These are phyloP conservation scores for Spilogale gracilis DNA, from an alignment of 2,113 vertebrate genomes.

Conservation along the genomic window DNA sequence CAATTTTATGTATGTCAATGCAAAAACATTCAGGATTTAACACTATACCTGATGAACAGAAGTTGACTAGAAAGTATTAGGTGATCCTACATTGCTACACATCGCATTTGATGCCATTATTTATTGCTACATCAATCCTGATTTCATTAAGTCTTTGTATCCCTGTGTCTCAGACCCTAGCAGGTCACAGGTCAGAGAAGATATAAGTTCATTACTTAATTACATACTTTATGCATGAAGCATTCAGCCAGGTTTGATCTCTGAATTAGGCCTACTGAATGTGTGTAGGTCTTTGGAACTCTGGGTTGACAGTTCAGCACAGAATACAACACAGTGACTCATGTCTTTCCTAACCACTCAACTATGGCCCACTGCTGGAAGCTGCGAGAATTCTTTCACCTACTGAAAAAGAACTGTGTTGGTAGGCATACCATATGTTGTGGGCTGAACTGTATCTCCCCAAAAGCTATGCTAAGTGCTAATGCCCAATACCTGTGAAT, in stretches of 20 bases:
- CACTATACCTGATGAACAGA: not conserved
- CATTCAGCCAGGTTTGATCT: not conserved
- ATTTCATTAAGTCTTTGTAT: not conserved
- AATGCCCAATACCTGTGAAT: not conserved
- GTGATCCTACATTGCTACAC: not conserved
- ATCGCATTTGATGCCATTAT: not conserved
- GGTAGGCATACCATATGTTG: not conserved
- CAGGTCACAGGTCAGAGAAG: not conserved
- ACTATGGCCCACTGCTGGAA: not conserved
- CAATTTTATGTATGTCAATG: rapidly evolving
- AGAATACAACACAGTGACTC: not conserved
- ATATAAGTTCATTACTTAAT: not conserved
- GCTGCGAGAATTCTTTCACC: not conserved
- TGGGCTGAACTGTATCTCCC: not conserved
- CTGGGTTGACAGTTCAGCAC: not conserved
- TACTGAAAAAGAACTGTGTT: not conserved
- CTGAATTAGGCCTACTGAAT: not conserved
- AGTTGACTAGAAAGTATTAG: not conserved
- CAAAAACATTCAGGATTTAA: not conserved
- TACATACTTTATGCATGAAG: not conserved
- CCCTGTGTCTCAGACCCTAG: not conserved
- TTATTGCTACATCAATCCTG: not conserved
- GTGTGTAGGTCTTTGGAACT: not conserved
- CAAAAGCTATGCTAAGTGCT: not conserved
- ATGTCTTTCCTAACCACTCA: not conserved